Conservation (phyloP, 2,797 vertebrate species). For the Enteromius treurensis region DNA sequence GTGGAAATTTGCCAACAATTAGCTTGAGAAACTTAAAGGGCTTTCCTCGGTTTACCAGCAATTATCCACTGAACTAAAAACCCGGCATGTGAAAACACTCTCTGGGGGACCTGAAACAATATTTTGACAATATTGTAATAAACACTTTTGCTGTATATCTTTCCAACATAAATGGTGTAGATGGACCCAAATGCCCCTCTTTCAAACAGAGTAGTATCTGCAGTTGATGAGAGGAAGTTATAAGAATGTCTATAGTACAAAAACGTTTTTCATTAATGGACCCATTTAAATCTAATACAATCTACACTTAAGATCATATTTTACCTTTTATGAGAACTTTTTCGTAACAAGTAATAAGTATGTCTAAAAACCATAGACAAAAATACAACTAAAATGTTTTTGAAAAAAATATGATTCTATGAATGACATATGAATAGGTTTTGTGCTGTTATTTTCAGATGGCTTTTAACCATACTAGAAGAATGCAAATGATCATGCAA, state of each 20-base stretch:
- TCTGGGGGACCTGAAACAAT: neutral
- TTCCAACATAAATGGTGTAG: neutral
- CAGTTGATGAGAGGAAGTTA: neutral
- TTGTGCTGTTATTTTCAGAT: no score
- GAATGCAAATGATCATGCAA: no score
- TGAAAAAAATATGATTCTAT: no score
- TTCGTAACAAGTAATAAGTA: no score
- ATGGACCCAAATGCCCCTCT: neutral
- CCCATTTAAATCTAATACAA: neutral
- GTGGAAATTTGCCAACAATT: slow-evolving; percentile 40
- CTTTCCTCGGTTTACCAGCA: slow-evolving; percentile 1
- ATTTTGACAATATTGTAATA: neutral
- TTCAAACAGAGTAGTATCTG: neutral
- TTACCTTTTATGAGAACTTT: no score
- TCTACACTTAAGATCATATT: no score
- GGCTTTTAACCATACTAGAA: no score
- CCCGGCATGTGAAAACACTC: neutral
- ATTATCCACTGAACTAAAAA: slow-evolving; percentile 9
- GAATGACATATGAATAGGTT: no score
- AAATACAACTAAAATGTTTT: no score
- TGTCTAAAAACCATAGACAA: no score
- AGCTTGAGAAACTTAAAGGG: slow-evolving; percentile 33
- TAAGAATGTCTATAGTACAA: neutral
- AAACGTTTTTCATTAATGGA: neutral
- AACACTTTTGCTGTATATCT: neutral